Percentiles rank a stretch among this genome's conserved stretches.
These are phyloP conservation scores for Diprion similis DNA, from an alignment of 1,140 invertebrate species.

Conservation along the genomic window DNA sequence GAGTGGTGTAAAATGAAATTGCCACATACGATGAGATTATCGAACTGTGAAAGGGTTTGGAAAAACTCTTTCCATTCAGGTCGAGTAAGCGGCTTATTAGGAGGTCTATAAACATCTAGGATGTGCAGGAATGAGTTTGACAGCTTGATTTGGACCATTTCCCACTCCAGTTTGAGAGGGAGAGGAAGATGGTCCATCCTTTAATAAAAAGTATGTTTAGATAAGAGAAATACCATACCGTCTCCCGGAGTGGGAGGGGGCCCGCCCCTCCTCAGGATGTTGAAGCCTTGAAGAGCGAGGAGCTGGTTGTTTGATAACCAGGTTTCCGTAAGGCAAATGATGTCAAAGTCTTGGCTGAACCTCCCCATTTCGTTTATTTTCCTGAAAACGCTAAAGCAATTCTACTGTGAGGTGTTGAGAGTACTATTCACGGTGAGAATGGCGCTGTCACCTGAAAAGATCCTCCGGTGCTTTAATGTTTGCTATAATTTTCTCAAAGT, in stretches of 20 bases:
- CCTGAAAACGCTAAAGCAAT: conserved; percentile 13
- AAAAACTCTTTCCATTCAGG: conserved; percentile 9
- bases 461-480: background rate
- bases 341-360: conserved; percentile 16
- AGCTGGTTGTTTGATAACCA: background rate
- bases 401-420: conserved; percentile 19
- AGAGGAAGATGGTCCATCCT: background rate
- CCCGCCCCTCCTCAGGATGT: conserved; percentile 25
- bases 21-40: conserved; percentile 13
- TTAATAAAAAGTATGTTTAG: conserved; percentile 8
- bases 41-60: background rate
- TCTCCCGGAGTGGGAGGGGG: background rate
- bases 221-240: conserved; percentile 19
- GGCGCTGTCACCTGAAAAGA: background rate
- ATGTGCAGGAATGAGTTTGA: background rate
- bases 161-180: conserved; percentile 9
- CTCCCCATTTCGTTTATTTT: conserved; percentile 19
- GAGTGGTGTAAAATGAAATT: conserved; percentile 28
- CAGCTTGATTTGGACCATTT: conserved; percentile 6
- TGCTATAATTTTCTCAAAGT: background rate
- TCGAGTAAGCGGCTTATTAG: background rate
- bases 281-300: conserved; percentile 14
- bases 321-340: conserved; percentile 22
- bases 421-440: background rate
- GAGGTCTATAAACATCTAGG: conserved; percentile 10